These are phyloP conservation scores for Leptinotarsa undecemlineata DNA, from an alignment of 1,140 invertebrate species.

Conservation along the genomic window DNA sequence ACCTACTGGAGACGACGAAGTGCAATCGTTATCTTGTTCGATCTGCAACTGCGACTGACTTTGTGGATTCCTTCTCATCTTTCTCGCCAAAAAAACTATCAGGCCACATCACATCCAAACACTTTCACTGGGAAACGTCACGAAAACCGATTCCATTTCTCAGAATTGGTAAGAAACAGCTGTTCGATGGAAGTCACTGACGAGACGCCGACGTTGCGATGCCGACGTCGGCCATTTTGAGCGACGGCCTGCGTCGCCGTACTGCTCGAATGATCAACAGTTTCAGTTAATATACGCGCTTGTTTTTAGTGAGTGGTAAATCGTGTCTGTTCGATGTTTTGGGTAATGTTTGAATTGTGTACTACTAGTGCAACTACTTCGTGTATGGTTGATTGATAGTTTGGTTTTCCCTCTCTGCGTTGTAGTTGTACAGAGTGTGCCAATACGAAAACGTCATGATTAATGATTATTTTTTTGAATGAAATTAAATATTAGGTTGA, in stretches of 20 bases:
- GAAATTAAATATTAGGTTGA: too few species aligned
- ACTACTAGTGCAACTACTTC: background rate
- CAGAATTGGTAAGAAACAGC: constrained; percentile 3
- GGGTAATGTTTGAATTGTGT: constrained; percentile 4
- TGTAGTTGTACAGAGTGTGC: background rate
- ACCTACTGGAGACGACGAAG: constrained; percentile 15
- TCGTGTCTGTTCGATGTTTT: background rate
- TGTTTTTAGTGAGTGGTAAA: background rate
- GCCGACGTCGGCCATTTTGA: constrained; percentile 20
- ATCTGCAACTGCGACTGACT: constrained; percentile 17
- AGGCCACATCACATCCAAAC: background rate
- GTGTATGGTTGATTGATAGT: background rate
- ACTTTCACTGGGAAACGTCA: background rate
- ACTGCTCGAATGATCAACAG: constrained; percentile 5
- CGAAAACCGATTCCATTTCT: background rate
- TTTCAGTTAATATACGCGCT: background rate
- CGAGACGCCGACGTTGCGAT: constrained; percentile 3
- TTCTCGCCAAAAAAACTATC: constrained; percentile 11
- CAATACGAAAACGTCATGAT: too few species aligned
- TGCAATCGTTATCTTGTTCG: background rate
- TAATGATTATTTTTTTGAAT: too few species aligned
- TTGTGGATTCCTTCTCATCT: constrained; percentile 19
- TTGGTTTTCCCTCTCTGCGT: background rate
- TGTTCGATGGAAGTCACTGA: background rate
- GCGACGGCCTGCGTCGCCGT: constrained; percentile 9